phyloP scores from a whole-genome alignment of 2,888 invertebrate genomes.

The Gortyna flavago region DNA sequence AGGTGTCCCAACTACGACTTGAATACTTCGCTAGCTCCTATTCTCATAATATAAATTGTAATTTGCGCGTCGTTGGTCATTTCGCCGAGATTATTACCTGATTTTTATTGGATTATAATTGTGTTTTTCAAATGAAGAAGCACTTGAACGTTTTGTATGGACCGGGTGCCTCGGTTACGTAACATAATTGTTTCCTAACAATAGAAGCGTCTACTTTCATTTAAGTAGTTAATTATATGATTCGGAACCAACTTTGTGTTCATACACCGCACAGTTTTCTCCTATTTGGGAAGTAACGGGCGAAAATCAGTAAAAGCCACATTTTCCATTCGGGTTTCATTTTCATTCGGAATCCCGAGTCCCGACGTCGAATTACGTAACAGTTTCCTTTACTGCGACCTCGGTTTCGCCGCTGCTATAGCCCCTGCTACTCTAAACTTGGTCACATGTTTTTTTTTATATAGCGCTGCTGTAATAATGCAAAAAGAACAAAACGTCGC shows the following conservation, averaged over 20 bases:
- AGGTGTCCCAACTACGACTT: slow-evolving; percentile 5
- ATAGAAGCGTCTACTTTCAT: background rate
- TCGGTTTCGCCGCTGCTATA: slow-evolving; percentile 33
- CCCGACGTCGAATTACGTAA: slow-evolving; percentile 61
- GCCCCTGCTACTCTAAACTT: slow-evolving; percentile 51
- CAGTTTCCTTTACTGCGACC: slow-evolving; percentile 54
- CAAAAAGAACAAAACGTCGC: slow-evolving; percentile 37
- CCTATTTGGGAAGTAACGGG: slow-evolving; percentile 27
- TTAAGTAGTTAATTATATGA: background rate
- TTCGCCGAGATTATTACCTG: background rate
- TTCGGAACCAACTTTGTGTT: background rate
- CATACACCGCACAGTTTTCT: slow-evolving; percentile 14
- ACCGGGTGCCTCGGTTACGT: slow-evolving; percentile 4
- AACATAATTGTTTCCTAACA: slow-evolving; percentile 23
- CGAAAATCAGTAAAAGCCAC: slow-evolving; percentile 50
- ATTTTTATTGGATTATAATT: background rate
- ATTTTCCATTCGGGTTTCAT: slow-evolving; percentile 58
- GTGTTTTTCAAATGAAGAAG: background rate
- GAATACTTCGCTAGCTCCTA: background rate
- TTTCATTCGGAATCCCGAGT: slow-evolving; percentile 61
- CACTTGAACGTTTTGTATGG: background rate
- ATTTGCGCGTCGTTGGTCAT: background rate
- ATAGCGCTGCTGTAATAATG: slow-evolving; percentile 38
- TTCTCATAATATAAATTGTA: background rate
- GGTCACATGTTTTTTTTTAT: slow-evolving; percentile 52